A percentile compares a stretch with the other conserved stretches of the same genome.
These are phyloP conservation scores for Chlorodrepanis virens DNA, from an alignment of 2,113 vertebrate genomes.

Conservation along the genomic window DNA sequence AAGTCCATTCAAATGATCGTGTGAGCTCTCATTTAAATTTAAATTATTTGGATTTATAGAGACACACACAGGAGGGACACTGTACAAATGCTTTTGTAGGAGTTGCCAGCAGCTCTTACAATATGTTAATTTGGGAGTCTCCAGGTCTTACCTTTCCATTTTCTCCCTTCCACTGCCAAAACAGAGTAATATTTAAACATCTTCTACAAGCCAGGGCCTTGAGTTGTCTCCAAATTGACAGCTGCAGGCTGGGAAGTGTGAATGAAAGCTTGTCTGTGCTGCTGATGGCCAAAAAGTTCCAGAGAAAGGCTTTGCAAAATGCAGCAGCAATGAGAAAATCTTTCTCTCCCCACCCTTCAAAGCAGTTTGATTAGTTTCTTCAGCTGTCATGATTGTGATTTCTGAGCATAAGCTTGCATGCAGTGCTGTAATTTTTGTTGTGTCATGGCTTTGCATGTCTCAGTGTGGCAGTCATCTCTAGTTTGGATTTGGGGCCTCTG, in stretches of 20 bases:
- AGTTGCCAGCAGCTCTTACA: background rate
- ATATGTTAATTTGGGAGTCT: background rate
- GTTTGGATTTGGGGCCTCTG: slow-evolving; percentile 55
- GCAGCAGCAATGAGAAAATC: background rate
- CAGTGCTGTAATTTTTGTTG: background rate
- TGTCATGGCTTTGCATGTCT: background rate
- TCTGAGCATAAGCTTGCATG: background rate
- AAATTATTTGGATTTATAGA: background rate
- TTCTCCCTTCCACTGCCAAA: slow-evolving; percentile 71
- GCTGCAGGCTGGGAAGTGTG: slow-evolving; percentile 84
- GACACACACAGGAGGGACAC: background rate
- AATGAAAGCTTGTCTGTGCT: slow-evolving; percentile 85
- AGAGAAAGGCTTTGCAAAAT: slow-evolving; percentile 63
- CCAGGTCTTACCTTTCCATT: background rate
- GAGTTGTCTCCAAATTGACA: slow-evolving; percentile 87
- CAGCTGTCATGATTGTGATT: background rate
- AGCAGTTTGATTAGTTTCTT: background rate
- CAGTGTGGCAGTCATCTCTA: background rate
- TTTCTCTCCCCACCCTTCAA: background rate
- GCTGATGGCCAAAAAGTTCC: slow-evolving; percentile 84
- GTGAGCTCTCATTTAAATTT: background rate
- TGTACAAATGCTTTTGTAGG: background rate
- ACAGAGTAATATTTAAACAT: slow-evolving; percentile 87
- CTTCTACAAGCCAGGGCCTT: slow-evolving; percentile 81
- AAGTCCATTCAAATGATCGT: background rate